Conservation (phyloP, 2,113 vertebrate genomes). For the Nannospalax galili region DNA sequence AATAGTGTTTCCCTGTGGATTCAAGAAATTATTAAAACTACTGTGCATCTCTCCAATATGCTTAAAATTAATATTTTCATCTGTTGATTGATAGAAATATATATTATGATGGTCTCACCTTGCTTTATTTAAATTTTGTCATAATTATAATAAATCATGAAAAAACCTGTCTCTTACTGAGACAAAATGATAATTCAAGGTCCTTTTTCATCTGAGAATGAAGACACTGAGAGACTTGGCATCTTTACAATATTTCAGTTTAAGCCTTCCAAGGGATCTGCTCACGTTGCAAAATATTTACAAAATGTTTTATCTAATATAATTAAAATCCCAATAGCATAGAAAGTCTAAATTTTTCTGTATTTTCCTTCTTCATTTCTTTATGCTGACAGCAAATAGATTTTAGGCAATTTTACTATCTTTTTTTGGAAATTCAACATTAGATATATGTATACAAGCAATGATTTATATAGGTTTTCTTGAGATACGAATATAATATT, state of each 20-base stretch:
- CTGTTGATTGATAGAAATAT: background rate
- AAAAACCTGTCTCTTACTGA: conserved; percentile 15
- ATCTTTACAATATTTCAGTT: conserved; percentile 58
- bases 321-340: conserved; percentile 74
- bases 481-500: conserved; percentile 34
- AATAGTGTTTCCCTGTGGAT: conserved; percentile 19
- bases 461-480: conserved; percentile 60
- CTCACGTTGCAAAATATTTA: conserved; percentile 54
- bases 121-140: conserved; percentile 42
- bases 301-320: conserved; percentile 76
- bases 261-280: conserved; percentile 35
- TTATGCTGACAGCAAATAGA: background rate
- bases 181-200: conserved; percentile 24
- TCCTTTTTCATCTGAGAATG: background rate
- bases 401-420: conserved; percentile 32
- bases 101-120: background rate
- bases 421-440: conserved; percentile 60
- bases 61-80: conserved; percentile 41
- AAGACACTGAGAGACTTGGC: conserved; percentile 53
- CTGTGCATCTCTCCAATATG: background rate
- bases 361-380: conserved; percentile 55
- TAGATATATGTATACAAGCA: conserved; percentile 12
- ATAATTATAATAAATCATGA: conserved; percentile 46
- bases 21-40: conserved; percentile 6
- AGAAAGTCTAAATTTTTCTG: conserved; percentile 65